phyloP scores from a whole-genome alignment of 1,140 invertebrate genomes.

The Microplitis demolitor region DNA sequence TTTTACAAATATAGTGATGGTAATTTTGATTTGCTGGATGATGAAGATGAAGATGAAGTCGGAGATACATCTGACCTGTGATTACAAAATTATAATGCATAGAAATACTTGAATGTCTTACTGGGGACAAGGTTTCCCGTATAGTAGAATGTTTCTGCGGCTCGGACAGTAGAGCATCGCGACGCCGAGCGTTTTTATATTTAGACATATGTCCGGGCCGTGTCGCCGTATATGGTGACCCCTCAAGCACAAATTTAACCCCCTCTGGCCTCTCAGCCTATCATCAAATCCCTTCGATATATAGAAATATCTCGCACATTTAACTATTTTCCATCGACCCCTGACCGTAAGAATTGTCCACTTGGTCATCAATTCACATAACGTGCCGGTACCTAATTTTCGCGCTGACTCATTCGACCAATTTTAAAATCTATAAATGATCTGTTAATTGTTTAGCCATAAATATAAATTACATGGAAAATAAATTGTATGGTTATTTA shows the following conservation, averaged over 20 bases:
- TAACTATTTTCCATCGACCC: slow-evolving; percentile 20
- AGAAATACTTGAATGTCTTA: background rate
- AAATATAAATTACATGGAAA: too few species aligned
- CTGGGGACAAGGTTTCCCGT: slow-evolving; percentile 2
- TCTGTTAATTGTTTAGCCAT: too few species aligned
- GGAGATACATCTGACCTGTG: too few species aligned
- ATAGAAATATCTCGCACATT: slow-evolving; percentile 8
- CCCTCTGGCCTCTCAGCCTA: slow-evolving; percentile 3
- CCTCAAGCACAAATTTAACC: slow-evolving; percentile 42
- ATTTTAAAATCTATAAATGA: too few species aligned
- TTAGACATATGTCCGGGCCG: slow-evolving; percentile 57
- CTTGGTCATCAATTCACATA: background rate
- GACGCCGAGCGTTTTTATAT: slow-evolving; percentile 57
- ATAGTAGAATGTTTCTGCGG: slow-evolving; percentile 3
- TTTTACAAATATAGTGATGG: too few species aligned
- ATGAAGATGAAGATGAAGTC: background rate
- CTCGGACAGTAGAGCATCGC: slow-evolving; percentile 37
- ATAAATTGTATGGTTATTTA: background rate
- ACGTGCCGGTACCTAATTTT: background rate
- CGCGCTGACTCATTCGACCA: background rate
- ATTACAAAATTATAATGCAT: background rate
- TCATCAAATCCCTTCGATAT: slow-evolving; percentile 3
- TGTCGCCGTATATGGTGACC: slow-evolving; percentile 58
- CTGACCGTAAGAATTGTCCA: background rate
- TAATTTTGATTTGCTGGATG: too few species aligned